These are phyloP conservation scores for Nomada goodeniana DNA, from an alignment of 2,888 invertebrate genomes.

Conservation along the genomic window DNA sequence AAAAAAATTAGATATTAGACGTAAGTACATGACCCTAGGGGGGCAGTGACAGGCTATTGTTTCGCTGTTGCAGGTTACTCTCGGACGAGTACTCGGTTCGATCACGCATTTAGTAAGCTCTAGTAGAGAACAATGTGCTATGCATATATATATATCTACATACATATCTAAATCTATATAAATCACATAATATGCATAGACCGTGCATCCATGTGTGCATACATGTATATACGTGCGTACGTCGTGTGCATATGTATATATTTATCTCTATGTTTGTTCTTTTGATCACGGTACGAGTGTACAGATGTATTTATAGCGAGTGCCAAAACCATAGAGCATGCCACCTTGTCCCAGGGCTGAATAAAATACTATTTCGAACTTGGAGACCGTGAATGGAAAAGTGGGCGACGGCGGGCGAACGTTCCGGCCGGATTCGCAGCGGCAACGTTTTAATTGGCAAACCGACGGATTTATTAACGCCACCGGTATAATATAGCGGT, in stretches of 20 bases:
- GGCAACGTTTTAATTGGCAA: no score
- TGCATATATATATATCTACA: slow-evolving; percentile 73
- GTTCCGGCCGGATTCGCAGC: neutral
- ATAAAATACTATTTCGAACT: slow-evolving; percentile 61
- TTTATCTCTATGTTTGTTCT: slow-evolving; percentile 37
- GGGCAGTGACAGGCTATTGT: slow-evolving; percentile 82
- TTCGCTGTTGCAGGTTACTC: slow-evolving; percentile 84
- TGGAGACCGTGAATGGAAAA: neutral
- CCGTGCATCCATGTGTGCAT: slow-evolving; percentile 69
- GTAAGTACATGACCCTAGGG: slow-evolving; percentile 73
- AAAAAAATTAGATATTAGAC: slow-evolving; percentile 56
- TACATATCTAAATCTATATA: slow-evolving; percentile 55
- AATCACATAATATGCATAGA: slow-evolving; percentile 64
- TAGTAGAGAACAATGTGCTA: slow-evolving; percentile 81
- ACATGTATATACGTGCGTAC: slow-evolving; percentile 66
- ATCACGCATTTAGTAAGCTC: slow-evolving; percentile 84
- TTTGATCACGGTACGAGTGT: slow-evolving; percentile 64
- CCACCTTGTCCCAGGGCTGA: slow-evolving; percentile 68
- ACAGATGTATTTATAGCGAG: slow-evolving; percentile 69
- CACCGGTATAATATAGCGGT: no score
- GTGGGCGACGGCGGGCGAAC: neutral
- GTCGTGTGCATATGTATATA: slow-evolving; percentile 59
- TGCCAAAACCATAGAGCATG: slow-evolving; percentile 79
- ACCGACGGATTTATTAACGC: no score
- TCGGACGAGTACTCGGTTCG: slow-evolving; percentile 84